phyloP scores from a whole-genome alignment of 2,113 vertebrate genomes.

The Hipposideros armiger region DNA sequence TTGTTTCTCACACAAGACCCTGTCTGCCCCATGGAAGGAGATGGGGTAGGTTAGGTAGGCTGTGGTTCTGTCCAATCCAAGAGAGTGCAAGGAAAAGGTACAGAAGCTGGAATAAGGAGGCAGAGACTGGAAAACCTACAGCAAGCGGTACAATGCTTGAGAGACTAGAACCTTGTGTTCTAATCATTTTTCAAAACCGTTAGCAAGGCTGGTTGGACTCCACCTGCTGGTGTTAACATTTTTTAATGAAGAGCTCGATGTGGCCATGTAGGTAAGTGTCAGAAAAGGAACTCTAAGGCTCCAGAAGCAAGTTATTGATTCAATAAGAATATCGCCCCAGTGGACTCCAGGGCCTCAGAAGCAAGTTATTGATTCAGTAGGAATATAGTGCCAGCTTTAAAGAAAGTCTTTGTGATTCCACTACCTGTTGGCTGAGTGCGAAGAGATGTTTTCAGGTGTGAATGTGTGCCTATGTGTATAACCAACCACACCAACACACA shows the following conservation, averaged over 20 bases:
- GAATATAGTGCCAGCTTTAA: not conserved
- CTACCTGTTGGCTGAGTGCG: not conserved
- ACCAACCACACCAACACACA: not conserved
- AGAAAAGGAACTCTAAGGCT: not conserved
- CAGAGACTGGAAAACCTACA: not conserved
- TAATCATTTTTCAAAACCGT: constrained; percentile 60
- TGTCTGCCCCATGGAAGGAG: not conserved
- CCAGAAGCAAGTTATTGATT: constrained; percentile 9
- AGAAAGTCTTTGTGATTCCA: not conserved
- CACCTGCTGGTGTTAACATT: not conserved
- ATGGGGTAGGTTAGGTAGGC: not conserved
- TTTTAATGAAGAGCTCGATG: constrained; percentile 15
- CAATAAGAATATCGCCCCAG: not conserved
- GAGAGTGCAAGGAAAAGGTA: not conserved
- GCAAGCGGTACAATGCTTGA: constrained; percentile 8
- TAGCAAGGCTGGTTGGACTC: constrained; percentile 71
- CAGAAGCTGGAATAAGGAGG: not conserved
- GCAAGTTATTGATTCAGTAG: not conserved
- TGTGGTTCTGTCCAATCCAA: not conserved
- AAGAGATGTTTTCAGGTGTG: not conserved
- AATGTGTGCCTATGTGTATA: too few relatives aligned
- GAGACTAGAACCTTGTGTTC: constrained; percentile 3
- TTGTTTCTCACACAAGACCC: not conserved
- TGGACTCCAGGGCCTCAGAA: not conserved
- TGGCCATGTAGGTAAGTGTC: not conserved